Evolutionary conservation across 2,797 vertebrate species (phyloP).

Genomic region (Tragelaphus oryx): DNA sequence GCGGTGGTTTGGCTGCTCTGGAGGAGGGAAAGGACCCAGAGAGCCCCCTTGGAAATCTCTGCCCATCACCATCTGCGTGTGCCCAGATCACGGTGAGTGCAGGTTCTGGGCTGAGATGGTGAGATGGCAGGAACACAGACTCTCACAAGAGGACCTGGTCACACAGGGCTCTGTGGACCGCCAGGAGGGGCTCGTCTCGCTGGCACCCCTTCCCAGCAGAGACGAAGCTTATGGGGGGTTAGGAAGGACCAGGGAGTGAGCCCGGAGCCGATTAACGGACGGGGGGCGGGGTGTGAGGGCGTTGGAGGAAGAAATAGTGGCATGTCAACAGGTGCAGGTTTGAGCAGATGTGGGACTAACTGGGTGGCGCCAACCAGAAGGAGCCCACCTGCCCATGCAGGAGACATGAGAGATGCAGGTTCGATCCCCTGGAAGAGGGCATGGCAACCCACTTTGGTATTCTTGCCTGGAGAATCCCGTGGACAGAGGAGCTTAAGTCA

Average conservation of each 20-base stretch:
- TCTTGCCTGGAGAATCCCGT: not conserved
- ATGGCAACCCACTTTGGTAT: not conserved
- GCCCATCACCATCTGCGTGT: rapidly evolving
- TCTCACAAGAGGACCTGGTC: not conserved
- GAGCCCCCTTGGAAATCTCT: not conserved
- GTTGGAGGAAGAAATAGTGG: not conserved
- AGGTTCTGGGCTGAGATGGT: not conserved
- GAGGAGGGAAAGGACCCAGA: not conserved
- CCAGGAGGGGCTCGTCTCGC: not conserved
- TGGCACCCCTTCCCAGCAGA: not conserved
- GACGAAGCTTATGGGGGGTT: not conserved
- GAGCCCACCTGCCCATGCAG: not conserved
- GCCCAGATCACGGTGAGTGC: not conserved
- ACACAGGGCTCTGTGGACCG: not conserved
- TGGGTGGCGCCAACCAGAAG: not conserved
- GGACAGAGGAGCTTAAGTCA: not conserved
- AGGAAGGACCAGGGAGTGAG: not conserved
- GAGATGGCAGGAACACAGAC: not conserved
- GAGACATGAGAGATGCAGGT: not conserved
- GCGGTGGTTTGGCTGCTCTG: not conserved
- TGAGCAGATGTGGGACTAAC: not conserved
- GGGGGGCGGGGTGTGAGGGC: no score
- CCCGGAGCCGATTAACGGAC: rapidly evolving
- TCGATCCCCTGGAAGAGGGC: not conserved
- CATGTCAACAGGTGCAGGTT: rapidly evolving